Base-by-base conservation (phyloP, 2,888 invertebrate genomes). In the Amaurobius ferox region DNA sequence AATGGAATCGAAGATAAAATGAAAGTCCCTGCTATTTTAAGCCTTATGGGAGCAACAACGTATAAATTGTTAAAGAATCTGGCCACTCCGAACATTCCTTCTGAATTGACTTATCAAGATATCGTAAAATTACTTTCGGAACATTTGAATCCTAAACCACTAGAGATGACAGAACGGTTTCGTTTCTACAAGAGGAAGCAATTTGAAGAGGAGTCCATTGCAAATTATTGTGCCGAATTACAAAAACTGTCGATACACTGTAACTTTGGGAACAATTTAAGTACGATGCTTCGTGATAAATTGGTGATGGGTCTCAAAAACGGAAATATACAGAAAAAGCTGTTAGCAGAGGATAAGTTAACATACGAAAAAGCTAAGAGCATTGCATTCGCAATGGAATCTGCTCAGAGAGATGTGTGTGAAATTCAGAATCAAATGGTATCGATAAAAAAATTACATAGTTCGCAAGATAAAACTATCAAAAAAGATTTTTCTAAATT, bases 401-500 rank as follows among this genome's bases (percentile, higher is more conserved):
- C n/a, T n/a, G n/a, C n/a, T n/a, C n/a, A n/a, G n/a, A n/a, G n/a
- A n/a, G n/a, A n/a, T n/a, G n/a, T n/a, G n/a, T n/a, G n/a, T n/a
- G n/a, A n/a, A n/a, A n/a, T n/a, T n/a, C n/a, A n/a, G n/a, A n/a
- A n/a, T n/a, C n/a, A n/a, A n/a, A n/a, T n/a, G n/a, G n/a, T n/a
- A n/a, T n/a, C n/a, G n/a, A n/a, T n/a, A 35, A 55, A 70, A 70
- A 70, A 48, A 70, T 71, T 71, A 71, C 71, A 71, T 71, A 71
- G 71, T 71, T 71, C 55, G 71, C 71, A 71, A 71, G 71, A 71
- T 71, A 71, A 71, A 71, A 71, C 71, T 48, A 71, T 48, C 48
- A 71, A 71, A 71, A 71, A 71, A 71, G 71, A 71, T 64, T 74
- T 64, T 74, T 74, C 74, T 74, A 74, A 74, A 74, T 74, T 74